These are phyloP conservation scores for Thumatha senex DNA, from an alignment of 2,888 invertebrate species.

Conservation along the genomic window DNA sequence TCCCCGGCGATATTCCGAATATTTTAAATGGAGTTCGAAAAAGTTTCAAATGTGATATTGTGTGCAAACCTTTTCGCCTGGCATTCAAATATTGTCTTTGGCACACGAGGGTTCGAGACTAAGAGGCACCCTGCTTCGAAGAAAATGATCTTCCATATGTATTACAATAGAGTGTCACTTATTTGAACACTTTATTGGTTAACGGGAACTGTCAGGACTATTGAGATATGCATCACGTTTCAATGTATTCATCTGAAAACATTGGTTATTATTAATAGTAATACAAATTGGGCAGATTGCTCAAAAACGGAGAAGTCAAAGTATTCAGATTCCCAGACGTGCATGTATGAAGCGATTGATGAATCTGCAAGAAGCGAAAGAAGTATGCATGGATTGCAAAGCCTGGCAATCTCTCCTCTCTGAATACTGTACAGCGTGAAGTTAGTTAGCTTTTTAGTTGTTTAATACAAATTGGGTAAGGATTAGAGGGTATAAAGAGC, in stretches of 20 bases:
- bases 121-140: slow-evolving; percentile 27
- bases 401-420: no score
- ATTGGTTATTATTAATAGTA: no score
- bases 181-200: neutral
- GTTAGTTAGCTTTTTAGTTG: no score
- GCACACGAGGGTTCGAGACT: slow-evolving; percentile 29
- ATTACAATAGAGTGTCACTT: neutral
- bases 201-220: neutral
- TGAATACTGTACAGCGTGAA: no score
- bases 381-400: no score
- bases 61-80: slow-evolving; percentile 37
- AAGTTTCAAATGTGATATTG: slow-evolving; percentile 48
- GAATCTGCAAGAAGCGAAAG: no score
- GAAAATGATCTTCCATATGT: slow-evolving; percentile 23
- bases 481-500: no score
- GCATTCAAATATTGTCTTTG: slow-evolving; percentile 37
- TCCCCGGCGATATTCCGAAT: slow-evolving; percentile 53
- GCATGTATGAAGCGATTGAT: no score
- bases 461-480: no score
- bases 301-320: no score
- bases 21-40: slow-evolving; percentile 52
- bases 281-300: no score
- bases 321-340: no score
- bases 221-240: neutral
- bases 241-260: neutral